Evolutionary conservation across 2,888 invertebrate species (phyloP).

Genomic region (Dinocampus coccinellae): DNA sequence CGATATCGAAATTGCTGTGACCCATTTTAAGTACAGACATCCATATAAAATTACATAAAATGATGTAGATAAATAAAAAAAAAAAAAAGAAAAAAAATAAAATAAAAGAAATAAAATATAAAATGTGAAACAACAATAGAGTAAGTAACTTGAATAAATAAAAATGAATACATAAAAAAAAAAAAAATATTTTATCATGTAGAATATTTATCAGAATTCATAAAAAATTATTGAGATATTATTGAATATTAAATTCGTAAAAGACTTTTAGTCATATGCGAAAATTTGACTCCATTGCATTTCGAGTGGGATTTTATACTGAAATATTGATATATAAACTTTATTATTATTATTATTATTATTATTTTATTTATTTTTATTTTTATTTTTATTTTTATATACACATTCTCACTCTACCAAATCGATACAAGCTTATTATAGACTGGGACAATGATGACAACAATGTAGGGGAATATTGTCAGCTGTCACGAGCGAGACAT

Average conservation of each 20-base stretch:
- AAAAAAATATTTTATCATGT: too few relatives aligned
- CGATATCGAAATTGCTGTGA: constrained; percentile 17
- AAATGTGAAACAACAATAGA: not conserved
- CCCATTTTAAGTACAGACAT: not conserved
- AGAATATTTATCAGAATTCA: not conserved
- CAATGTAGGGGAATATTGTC: not conserved
- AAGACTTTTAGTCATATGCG: too few relatives aligned
- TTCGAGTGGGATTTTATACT: too few relatives aligned
- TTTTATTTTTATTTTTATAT: not conserved
- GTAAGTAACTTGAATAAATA: too few relatives aligned
- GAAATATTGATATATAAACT: too few relatives aligned
- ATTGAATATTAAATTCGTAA: too few relatives aligned
- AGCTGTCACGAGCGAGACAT: not conserved
- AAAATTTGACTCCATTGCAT: too few relatives aligned
- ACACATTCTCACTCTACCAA: not conserved
- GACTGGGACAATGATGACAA: not conserved
- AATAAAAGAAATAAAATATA: not conserved
- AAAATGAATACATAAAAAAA: too few relatives aligned
- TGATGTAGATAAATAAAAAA: not conserved
- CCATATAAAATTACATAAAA: not conserved
- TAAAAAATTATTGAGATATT: not conserved
- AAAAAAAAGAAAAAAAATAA: not conserved
- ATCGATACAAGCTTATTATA: not conserved
- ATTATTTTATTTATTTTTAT: too few relatives aligned
- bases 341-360: too few relatives aligned